These are phyloP conservation scores for Agrotis puta DNA, from an alignment of 2,888 invertebrate genomes.

Conservation along the genomic window DNA sequence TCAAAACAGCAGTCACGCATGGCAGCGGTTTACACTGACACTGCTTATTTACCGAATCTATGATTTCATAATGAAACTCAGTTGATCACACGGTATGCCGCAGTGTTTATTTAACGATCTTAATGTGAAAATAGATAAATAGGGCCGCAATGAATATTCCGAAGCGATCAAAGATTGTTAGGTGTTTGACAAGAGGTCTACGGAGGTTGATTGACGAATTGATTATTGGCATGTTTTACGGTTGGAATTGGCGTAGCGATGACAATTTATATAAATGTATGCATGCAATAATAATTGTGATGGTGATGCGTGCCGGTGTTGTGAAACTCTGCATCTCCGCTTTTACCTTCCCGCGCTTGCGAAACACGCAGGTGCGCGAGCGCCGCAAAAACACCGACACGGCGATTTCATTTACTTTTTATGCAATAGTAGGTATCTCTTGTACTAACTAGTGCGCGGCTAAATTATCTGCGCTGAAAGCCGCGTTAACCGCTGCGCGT, in stretches of 20 bases:
- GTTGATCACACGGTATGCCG: conserved; percentile 16
- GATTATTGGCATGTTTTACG: conserved; percentile 14
- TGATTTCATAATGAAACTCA: conserved; percentile 44
- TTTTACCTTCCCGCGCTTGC: conserved; percentile 90
- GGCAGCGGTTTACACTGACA: conserved; percentile 81
- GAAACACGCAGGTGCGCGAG: conserved; percentile 92
- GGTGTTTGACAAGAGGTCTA: conserved; percentile 26
- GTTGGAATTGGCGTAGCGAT: conserved; percentile 15
- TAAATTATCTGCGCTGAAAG: conserved; percentile 48
- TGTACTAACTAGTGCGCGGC: conserved; percentile 57
- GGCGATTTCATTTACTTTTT: conserved; percentile 89
- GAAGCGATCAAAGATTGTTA: conserved; percentile 14
- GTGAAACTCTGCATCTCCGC: conserved; percentile 90
- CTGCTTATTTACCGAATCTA: conserved; percentile 75
- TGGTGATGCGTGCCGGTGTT: conserved; percentile 81
- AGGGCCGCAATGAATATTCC: conserved; percentile 15
- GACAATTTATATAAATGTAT: conserved; percentile 53
- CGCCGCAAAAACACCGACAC: conserved; percentile 88
- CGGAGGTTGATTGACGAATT: conserved; percentile 15
- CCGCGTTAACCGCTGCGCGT: conserved; percentile 23
- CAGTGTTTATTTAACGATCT: conserved; percentile 30
- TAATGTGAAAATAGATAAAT: conserved; percentile 36
- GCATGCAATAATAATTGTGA: conserved; percentile 50
- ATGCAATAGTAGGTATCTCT: conserved; percentile 82
- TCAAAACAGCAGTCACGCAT: conserved; percentile 91